Conservation (phyloP, 2,888 invertebrate species). For the Drosophila imparisetae region DNA sequence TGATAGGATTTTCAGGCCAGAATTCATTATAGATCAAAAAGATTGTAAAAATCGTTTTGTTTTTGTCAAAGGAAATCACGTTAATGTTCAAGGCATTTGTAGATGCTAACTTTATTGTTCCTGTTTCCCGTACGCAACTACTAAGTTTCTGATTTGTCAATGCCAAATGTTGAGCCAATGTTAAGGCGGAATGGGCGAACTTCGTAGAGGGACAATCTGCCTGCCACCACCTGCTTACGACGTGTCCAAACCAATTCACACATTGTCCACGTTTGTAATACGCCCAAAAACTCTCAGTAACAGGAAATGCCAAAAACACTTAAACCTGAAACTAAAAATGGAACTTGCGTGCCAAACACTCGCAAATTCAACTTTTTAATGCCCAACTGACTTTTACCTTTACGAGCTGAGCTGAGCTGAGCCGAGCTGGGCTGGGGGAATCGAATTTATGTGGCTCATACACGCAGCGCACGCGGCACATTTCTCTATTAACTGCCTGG, state of each 20-base stretch:
- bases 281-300: conserved; percentile 3
- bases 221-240: conserved; percentile 41
- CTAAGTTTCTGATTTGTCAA: neutral
- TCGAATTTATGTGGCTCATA: conserved; percentile 63
- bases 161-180: conserved; percentile 13
- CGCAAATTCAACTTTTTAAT: conserved; percentile 71
- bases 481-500: conserved; percentile 79
- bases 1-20: neutral
- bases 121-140: neutral
- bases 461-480: conserved; percentile 71
- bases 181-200: conserved; percentile 11
- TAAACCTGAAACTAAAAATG: conserved; percentile 55
- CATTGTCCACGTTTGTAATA: conserved; percentile 74
- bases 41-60: neutral
- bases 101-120: neutral
- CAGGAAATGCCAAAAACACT: conserved; percentile 68
- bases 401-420: conserved; percentile 12
- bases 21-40: neutral
- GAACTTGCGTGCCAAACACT: conserved; percentile 67
- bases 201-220: neutral
- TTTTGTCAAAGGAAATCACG: neutral
- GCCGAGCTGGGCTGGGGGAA: conserved; percentile 10
- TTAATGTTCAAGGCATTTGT: neutral
- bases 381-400: conserved; percentile 59
- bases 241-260: conserved; percentile 75